Percentiles rank a stretch among this genome's conserved stretches.
These are phyloP conservation scores for Phataginus tetradactyla DNA, from an alignment of 2,797 vertebrate genomes.

Conservation along the genomic window DNA sequence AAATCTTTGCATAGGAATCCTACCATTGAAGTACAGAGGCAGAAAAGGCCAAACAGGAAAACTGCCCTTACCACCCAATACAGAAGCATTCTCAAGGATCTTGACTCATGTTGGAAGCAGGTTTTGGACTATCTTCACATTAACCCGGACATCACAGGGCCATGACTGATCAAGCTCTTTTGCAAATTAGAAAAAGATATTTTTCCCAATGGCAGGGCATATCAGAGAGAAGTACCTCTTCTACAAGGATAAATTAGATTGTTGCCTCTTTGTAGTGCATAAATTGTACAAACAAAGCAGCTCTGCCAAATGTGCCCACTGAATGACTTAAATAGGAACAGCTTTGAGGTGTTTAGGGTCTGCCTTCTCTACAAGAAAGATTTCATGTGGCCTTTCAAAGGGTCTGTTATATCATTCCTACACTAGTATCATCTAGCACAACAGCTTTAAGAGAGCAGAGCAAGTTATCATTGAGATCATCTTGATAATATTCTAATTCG, in stretches of 20 bases:
- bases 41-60: not conserved
- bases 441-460: conserved; percentile 24
- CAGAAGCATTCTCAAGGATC: not conserved
- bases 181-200: conserved; percentile 30
- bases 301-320: not conserved
- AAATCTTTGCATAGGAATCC: not conserved
- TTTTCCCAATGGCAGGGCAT: not conserved
- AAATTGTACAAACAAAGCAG: conserved; percentile 1
- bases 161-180: not conserved
- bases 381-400: conserved; percentile 30
- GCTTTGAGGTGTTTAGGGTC: not conserved
- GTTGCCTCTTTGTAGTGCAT: not conserved
- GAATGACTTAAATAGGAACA: not conserved
- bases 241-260: not conserved
- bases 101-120: conserved; percentile 23
- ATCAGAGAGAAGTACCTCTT: conserved; percentile 6
- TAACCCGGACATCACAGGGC: not conserved
- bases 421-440: not conserved
- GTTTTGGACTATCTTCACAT: not conserved
- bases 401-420: not conserved
- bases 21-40: not conserved
- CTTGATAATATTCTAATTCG: conserved; percentile 22
- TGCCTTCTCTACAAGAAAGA: not conserved
- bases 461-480: conserved; percentile 32
- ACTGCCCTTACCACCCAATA: not conserved